Evolutionary conservation across 2,888 invertebrate genomes (phyloP), one percentile per base, ranked within the genome.

Genomic region (Artemia sp.): DNA sequence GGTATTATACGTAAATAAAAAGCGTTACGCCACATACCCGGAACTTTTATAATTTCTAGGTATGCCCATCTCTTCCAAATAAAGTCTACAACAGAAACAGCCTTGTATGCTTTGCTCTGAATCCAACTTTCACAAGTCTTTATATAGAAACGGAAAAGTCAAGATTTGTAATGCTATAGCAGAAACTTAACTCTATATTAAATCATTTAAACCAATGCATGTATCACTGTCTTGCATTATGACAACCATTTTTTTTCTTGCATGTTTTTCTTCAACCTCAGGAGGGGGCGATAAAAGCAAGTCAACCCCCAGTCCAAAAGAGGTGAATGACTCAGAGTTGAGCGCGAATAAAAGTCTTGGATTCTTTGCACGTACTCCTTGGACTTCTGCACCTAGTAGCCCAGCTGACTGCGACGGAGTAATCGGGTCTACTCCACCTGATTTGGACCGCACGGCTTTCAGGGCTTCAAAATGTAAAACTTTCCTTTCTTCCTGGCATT

Each of bases 391-490:
- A 58, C 64, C 64, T 10, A 58, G 64, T 58, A 58, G 64, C 24
- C 64, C 64, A 8, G 64, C 64, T 24, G 64, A 58, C 8, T 58
- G 24, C 24, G 64, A 58, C 24, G 64, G 64, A 24, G 10, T 19
- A n/a, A 58, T 24, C 24, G 14, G n/a, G 67, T 69, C 51, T 69
- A 72, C 64, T 69, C 70, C 67, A 68, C 70, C 52, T 68, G 51
- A 69, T 66, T 68, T 72, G 68, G 72, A 70, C 66, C 72, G 72
- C 70, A 70, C 67, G 67, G 70, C 72, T 53, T 72, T 72, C 68
- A 69, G 72, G 52, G 71, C 71, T 51, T 72, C 72, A 70, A 72
- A 72, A 71, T 72, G 72, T 72, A 72, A 58, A 70, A 66, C 70
- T 52, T 53, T 51, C 38, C 38, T 38, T 38, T 38, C 24, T 67